phyloP scores from a whole-genome alignment of 2,888 invertebrate genomes.

The Drosophila mercatorum region DNA sequence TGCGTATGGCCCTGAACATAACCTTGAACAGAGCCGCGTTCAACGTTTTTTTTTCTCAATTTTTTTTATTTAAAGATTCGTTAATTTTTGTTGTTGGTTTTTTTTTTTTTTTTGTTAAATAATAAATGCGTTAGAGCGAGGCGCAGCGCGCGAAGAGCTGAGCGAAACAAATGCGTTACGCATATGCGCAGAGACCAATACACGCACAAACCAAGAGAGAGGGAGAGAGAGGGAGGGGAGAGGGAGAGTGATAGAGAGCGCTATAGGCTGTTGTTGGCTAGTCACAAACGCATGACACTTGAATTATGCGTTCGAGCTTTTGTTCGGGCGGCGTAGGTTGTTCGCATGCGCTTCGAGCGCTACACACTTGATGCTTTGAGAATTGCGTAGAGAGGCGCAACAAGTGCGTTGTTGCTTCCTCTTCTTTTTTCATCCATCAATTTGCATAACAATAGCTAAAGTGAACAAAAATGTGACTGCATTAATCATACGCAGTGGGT shows the following conservation, averaged over 20 bases:
- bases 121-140: slow-evolving; percentile 70
- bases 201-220: slow-evolving; percentile 7
- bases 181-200: slow-evolving; percentile 50
- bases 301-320: slow-evolving; percentile 61
- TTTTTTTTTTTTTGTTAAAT: slow-evolving; percentile 60
- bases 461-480: slow-evolving; percentile 1
- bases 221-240: background rate
- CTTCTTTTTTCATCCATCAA: background rate
- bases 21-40: slow-evolving; percentile 79
- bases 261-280: slow-evolving; percentile 18
- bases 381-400: slow-evolving; percentile 39
- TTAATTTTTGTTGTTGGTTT: slow-evolving; percentile 59
- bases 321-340: slow-evolving; percentile 38
- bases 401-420: background rate
- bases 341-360: slow-evolving; percentile 49
- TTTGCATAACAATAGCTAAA: slow-evolving; percentile 27
- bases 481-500: slow-evolving; percentile 25
- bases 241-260: background rate
- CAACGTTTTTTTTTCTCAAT: slow-evolving; percentile 41
- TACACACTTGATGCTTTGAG: slow-evolving; percentile 21
- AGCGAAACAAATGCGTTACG: slow-evolving; percentile 70
- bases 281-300: slow-evolving; percentile 61
- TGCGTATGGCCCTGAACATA: slow-evolving; percentile 83
- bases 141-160: slow-evolving; percentile 43
- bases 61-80: slow-evolving; percentile 76